Conservation (phyloP, 2,113 vertebrate genomes). For the Chunga burmeisteri region DNA sequence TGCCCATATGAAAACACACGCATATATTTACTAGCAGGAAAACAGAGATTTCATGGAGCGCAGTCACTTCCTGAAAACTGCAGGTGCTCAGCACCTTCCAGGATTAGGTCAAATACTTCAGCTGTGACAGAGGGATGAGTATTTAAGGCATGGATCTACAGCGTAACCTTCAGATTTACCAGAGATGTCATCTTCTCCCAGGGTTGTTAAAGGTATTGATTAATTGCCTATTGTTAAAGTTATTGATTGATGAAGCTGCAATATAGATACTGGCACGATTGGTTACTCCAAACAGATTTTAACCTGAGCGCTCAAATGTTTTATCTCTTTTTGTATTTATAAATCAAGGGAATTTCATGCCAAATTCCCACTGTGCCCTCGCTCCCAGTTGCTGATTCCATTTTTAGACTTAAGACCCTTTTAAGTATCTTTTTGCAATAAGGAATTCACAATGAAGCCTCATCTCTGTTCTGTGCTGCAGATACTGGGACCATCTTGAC, state of each 20-base stretch:
- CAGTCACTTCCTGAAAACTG: neutral
- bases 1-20: neutral
- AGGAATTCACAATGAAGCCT: neutral
- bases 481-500: neutral
- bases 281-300: neutral
- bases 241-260: slow-evolving; percentile 37
- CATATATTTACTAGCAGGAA: neutral
- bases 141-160: slow-evolving; percentile 17
- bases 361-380: neutral
- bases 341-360: neutral
- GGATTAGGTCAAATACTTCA: neutral
- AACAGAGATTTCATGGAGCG: neutral
- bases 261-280: slow-evolving; percentile 11
- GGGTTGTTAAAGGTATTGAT: slow-evolving; percentile 41
- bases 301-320: neutral
- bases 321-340: neutral
- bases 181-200: neutral
- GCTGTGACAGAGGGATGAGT: neutral
- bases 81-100: neutral
- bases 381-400: accelerated
- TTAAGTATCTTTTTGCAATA: neutral
- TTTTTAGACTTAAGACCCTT: neutral
- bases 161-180: neutral
- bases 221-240: slow-evolving; percentile 39
- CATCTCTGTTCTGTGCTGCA: neutral